These are phyloP conservation scores for Sycophila sp. DNA, from an alignment of 1,140 invertebrate genomes.

Conservation along the genomic window DNA sequence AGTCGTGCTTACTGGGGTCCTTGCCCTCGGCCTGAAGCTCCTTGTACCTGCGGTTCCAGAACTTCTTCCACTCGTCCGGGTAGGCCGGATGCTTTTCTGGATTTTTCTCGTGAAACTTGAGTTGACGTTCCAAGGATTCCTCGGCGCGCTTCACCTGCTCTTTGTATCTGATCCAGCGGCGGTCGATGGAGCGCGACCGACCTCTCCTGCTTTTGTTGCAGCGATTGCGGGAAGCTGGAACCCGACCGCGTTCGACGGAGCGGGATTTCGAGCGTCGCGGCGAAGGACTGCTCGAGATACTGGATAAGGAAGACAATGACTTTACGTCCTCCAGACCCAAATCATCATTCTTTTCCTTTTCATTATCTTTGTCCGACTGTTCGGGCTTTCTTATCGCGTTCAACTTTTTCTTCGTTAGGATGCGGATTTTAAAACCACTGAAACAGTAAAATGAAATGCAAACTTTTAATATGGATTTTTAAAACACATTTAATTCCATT, in stretches of 20 bases:
- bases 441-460: constrained; percentile 39
- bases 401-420: constrained; percentile 60
- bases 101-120: constrained; percentile 81
- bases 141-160: constrained; percentile 66
- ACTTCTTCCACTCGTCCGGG: constrained; percentile 87
- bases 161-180: constrained; percentile 69
- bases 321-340: constrained; percentile 57
- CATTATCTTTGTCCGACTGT: too few species aligned
- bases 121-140: constrained; percentile 61
- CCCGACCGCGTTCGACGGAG: constrained; percentile 26
- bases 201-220: constrained; percentile 44
- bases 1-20: constrained; percentile 82
- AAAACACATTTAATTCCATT: too few species aligned
- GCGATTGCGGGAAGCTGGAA: constrained; percentile 25
- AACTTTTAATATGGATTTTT: too few species aligned
- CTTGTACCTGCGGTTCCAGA: constrained; percentile 84
- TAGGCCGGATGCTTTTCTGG: constrained; percentile 88
- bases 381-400: constrained; percentile 52
- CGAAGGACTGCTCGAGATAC: constrained; percentile 62
- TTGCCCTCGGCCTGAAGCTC: constrained; percentile 80
- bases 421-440: constrained; percentile 62
- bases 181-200: constrained; percentile 55
- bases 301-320: constrained; percentile 63
- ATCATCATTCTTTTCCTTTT: constrained; percentile 42
- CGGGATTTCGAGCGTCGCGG: constrained; percentile 57